These are phyloP conservation scores for Pteropus rufus DNA, from an alignment of 2,797 vertebrate genomes.

Conservation along the genomic window DNA sequence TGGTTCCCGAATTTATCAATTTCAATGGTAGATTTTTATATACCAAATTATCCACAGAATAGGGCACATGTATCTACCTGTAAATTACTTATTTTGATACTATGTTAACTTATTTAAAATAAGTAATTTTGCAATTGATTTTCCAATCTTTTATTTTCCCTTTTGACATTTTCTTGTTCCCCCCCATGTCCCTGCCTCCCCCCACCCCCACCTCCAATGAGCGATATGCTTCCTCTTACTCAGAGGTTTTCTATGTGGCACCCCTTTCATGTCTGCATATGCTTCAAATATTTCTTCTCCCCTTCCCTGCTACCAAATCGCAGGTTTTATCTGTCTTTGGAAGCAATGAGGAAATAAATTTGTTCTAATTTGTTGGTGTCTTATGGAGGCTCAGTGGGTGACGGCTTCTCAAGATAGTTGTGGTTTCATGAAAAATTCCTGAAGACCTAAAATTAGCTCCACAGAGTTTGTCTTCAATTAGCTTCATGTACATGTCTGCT, in stretches of 20 bases:
- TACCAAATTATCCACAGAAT: neutral
- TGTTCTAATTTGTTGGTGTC: neutral
- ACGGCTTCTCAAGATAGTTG: neutral
- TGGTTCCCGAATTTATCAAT: neutral
- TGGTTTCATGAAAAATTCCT: neutral
- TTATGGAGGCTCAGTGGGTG: neutral
- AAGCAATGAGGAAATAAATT: neutral
- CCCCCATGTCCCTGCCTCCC: neutral
- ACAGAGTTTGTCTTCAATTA: neutral
- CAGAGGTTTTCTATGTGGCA: neutral
- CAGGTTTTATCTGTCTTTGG: neutral
- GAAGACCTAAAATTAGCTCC: neutral
- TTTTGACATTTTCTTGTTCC: neutral
- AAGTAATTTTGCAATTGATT: neutral
- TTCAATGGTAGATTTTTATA: neutral
- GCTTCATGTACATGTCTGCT: neutral
- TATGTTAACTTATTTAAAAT: neutral
- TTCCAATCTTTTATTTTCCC: neutral
- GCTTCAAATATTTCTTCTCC: neutral
- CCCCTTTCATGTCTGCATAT: too few relatives aligned
- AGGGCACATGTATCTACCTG: neutral
- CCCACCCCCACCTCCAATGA: rapidly evolving
- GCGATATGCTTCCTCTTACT: neutral
- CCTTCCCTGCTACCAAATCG: neutral
- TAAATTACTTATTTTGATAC: neutral